Base-by-base conservation (phyloP, 2,888 invertebrate genomes). In the Drosophila cyrtoloma region DNA sequence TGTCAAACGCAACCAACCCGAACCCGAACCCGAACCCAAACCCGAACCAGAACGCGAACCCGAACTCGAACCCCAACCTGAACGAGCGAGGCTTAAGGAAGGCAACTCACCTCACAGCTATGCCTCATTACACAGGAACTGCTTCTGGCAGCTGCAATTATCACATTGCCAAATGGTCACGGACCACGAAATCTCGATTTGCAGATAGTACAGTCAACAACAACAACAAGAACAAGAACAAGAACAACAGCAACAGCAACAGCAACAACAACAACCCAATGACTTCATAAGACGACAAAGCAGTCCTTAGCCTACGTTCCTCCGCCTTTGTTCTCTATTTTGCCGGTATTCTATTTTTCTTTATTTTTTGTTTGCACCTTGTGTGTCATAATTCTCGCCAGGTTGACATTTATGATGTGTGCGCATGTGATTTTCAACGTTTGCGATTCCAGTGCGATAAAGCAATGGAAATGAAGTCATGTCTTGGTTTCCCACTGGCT, bases 101-200 rank as follows among this genome's bases (percentile, higher is more conserved):
- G 60, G 56, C 60, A 70, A 52, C 64, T 67, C 66, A 66, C 52
- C 62, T 63, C 74, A 77, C 71, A 60, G 78, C 73, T 68, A 73
- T 61, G 84, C 55, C 71, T 85, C 90, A 90, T 90, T 90, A 79
- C 81, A 74, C 69, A 71, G 47, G 56, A 70, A 47, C 71, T 60
- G 69, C 73, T 81, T 73, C 72, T 78, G 76, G 78, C 78, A 76
- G 78, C 76, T 79, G 86, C 90, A 90, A 90, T 90, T 91, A 90
- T 90, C 90, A 89, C 91, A 88, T 91, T 91, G 90, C 90, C 91
- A 86, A 90, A 91, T 91, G 91, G 91, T 90, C 90, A 90, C 90
- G 90, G 91, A 90, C 91, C 91, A 90, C 91, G 91, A 91, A 91
- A 90, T 91, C 91, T 91, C 69, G 82, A 84, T 77, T 86, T 74